These are phyloP conservation scores for Latheticus oryzae DNA, from an alignment of 2,888 invertebrate genomes.

Conservation along the genomic window DNA sequence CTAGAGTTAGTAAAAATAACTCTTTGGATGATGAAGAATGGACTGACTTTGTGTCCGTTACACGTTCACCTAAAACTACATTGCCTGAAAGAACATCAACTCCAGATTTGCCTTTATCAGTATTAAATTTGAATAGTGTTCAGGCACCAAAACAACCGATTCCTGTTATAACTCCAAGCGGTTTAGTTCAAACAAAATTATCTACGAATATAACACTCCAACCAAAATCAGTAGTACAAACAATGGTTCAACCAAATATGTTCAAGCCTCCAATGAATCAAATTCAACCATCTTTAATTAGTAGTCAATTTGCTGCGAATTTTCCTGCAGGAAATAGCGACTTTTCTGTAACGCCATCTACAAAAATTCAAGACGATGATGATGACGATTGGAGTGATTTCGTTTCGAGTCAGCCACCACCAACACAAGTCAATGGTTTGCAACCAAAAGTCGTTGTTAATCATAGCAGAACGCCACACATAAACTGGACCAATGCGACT, in stretches of 20 bases:
- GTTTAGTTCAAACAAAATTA: slow-evolving; percentile 61
- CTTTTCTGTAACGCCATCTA: slow-evolving; percentile 4
- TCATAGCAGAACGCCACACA: slow-evolving; percentile 13
- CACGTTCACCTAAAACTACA: slow-evolving; percentile 48
- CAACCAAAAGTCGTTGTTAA: slow-evolving; percentile 24
- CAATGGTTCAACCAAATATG: slow-evolving; percentile 34
- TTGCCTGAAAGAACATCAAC: slow-evolving; percentile 54
- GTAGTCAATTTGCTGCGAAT: slow-evolving; percentile 55
- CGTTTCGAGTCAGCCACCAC: slow-evolving; percentile 66
- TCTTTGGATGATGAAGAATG: slow-evolving; percentile 70
- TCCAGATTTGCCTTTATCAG: slow-evolving; percentile 61
- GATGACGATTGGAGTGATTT: slow-evolving; percentile 72
- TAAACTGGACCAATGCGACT: slow-evolving; percentile 39
- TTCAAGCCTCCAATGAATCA: slow-evolving; percentile 34
- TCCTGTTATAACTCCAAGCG: slow-evolving; percentile 62
- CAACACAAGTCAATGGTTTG: slow-evolving; percentile 42
- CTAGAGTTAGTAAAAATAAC: slow-evolving; percentile 4
- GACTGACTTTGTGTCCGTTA: slow-evolving; percentile 71
- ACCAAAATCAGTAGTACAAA: slow-evolving; percentile 39
- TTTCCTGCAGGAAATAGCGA: slow-evolving; percentile 1
- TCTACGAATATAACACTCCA: slow-evolving; percentile 49
- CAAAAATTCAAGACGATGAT: slow-evolving; percentile 45
- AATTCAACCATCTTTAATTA: slow-evolving; percentile 58
- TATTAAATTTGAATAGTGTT: slow-evolving; percentile 60
- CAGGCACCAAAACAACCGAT: slow-evolving; percentile 61